A percentile compares a stretch with the other conserved stretches of the same genome.
These are phyloP conservation scores for Crypturellus undulatus DNA, from an alignment of 2,113 vertebrate species.

Conservation along the genomic window DNA sequence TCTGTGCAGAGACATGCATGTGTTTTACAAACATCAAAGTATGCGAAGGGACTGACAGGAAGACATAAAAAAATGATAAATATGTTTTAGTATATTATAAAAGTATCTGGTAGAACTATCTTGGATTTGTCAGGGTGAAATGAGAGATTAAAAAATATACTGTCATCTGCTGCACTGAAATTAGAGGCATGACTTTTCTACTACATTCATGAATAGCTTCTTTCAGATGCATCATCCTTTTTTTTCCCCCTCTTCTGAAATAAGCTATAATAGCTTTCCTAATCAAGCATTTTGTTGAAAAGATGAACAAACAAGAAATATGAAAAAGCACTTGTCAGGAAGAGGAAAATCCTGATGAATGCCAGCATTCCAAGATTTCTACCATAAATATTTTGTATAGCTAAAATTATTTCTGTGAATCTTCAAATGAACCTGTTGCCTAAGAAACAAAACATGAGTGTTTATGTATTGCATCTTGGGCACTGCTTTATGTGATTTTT, in stretches of 20 bases:
- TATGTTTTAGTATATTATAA: background rate
- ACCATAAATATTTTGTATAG: constrained; percentile 48
- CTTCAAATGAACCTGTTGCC: constrained; percentile 40
- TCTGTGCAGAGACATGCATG: background rate
- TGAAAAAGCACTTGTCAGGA: constrained; percentile 48
- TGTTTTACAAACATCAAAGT: background rate
- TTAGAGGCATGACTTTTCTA: background rate
- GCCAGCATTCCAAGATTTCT: constrained; percentile 36
- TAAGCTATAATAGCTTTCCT: constrained; percentile 7
- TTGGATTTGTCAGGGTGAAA: background rate
- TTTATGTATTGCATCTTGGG: background rate
- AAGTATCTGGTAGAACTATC: background rate
- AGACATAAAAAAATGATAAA: background rate
- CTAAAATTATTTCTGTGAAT: constrained; percentile 28
- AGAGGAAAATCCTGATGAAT: constrained; percentile 38
- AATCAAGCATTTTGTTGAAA: constrained; percentile 36
- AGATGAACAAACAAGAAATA: constrained; percentile 43
- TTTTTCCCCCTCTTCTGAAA: background rate
- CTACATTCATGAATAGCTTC: constrained; percentile 20
- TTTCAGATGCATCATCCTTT: constrained; percentile 18
- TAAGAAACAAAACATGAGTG: constrained; percentile 65
- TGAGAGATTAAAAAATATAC: background rate
- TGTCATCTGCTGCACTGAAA: background rate
- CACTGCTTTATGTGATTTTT: background rate
- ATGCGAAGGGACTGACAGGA: background rate